Percentiles rank a stretch among this genome's conserved stretches.
These are phyloP conservation scores for Hyppa rectilinea DNA, from an alignment of 2,888 invertebrate genomes.

Conservation along the genomic window DNA sequence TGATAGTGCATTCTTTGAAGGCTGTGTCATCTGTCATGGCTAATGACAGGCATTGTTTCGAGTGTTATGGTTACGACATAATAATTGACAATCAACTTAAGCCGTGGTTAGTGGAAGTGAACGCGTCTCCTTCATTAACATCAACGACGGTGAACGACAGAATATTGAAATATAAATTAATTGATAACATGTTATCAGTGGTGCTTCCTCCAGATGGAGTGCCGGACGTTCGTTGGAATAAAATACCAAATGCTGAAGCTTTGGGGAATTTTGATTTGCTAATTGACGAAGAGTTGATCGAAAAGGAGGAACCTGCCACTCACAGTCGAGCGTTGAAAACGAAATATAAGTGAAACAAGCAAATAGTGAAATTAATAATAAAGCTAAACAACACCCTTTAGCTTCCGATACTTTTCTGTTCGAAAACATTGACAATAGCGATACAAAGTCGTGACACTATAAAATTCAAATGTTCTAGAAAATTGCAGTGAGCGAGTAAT, in stretches of 20 bases:
- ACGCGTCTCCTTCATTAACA: slow-evolving; percentile 98
- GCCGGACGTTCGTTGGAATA: slow-evolving; percentile 97
- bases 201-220: slow-evolving; percentile 97
- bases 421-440: background rate
- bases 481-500: slow-evolving; percentile 9
- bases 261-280: slow-evolving; percentile 96
- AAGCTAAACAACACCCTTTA: background rate
- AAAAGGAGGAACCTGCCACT: slow-evolving; percentile 90
- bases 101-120: slow-evolving; percentile 98
- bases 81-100: slow-evolving; percentile 98
- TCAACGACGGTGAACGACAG: slow-evolving; percentile 98
- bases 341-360: slow-evolving; percentile 67
- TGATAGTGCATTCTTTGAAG: slow-evolving; percentile 97
- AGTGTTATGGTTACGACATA: slow-evolving; percentile 99
- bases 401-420: background rate
- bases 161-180: slow-evolving; percentile 97
- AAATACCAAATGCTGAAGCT: slow-evolving; percentile 93
- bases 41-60: slow-evolving; percentile 97
- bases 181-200: slow-evolving; percentile 97
- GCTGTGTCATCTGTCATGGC: slow-evolving; percentile 98
- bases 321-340: slow-evolving; percentile 72
- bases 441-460: slow-evolving; percentile 17
- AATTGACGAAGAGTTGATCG: slow-evolving; percentile 95
- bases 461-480: slow-evolving; percentile 29
- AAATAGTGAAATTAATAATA: background rate